Percentiles rank a stretch among this genome's conserved stretches.
Conservation (phyloP, 2,113 vertebrate genomes). For the Daubentonia madagascariensis region DNA sequence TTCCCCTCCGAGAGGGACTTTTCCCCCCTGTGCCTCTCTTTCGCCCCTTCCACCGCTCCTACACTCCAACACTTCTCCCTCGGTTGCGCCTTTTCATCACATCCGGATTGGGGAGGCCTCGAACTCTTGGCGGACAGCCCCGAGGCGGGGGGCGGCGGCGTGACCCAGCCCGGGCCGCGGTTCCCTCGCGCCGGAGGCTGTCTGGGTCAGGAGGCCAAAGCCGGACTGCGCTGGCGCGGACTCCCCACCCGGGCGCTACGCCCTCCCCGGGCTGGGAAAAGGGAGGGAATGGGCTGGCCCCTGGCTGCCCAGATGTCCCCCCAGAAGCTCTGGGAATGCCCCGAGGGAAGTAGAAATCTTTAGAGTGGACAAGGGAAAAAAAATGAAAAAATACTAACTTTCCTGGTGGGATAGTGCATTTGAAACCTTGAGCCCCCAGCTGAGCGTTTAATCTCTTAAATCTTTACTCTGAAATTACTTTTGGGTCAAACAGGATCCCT, state of each 20-base stretch:
- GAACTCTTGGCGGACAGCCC: constrained; percentile 72
- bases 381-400: not conserved
- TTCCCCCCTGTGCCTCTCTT: not conserved
- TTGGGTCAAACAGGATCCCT: not conserved
- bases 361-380: not conserved
- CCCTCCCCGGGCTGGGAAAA: not conserved
- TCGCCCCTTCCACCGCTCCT: constrained; percentile 56
- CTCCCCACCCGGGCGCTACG: too few relatives aligned
- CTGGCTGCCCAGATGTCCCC: too few relatives aligned
- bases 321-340: not conserved
- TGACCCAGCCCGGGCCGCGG: not conserved
- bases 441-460: not conserved
- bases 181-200: not conserved
- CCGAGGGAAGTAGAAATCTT: not conserved
- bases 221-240: not conserved
- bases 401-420: not conserved
- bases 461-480: not conserved
- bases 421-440: not conserved
- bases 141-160: constrained; percentile 62
- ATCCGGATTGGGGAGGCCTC: constrained; percentile 88
- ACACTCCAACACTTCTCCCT: constrained; percentile 60
- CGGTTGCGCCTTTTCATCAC: constrained; percentile 86
- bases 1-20: not conserved
- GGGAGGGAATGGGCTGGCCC: not conserved
- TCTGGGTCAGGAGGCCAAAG: constrained; percentile 61